Evolutionary conservation across 1,140 invertebrate genomes (phyloP).

Genomic region (Anthonomus grandis): DNA sequence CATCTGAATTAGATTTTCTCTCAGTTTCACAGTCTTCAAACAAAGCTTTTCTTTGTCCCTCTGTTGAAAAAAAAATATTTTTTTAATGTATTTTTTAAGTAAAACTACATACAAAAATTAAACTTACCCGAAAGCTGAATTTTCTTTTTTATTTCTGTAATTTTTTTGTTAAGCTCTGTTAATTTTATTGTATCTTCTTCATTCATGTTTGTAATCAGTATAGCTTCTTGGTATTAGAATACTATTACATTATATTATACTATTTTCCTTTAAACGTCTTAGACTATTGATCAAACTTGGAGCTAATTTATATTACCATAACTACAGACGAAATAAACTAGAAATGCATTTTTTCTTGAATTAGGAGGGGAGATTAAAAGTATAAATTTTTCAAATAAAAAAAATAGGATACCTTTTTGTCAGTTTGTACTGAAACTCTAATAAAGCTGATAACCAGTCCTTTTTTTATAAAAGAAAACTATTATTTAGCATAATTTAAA

Average conservation of each 20-base stretch:
- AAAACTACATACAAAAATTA: neutral
- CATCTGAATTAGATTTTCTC: slow-evolving; percentile 65
- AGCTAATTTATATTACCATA: too few relatives aligned
- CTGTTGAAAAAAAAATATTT: slow-evolving; percentile 52
- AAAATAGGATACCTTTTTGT: too few relatives aligned
- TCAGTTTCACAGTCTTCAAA: slow-evolving; percentile 75
- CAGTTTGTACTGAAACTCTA: too few relatives aligned
- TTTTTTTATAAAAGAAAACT: too few relatives aligned
- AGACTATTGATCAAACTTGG: slow-evolving; percentile 7
- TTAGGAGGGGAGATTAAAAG: too few relatives aligned
- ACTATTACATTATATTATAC: neutral
- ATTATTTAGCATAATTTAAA: too few relatives aligned
- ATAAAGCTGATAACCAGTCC: too few relatives aligned
- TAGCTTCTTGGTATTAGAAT: neutral
- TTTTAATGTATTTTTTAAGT: neutral
- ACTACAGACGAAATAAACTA: too few relatives aligned
- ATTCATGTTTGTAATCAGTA: slow-evolving; percentile 5
- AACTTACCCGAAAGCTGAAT: slow-evolving; percentile 70
- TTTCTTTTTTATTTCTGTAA: slow-evolving; percentile 76
- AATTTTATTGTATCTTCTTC: slow-evolving; percentile 8
- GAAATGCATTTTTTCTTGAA: too few relatives aligned
- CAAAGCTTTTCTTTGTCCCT: slow-evolving; percentile 77
- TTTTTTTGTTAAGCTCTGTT: slow-evolving; percentile 65
- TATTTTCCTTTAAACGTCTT: neutral
- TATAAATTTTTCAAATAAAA: too few relatives aligned